phyloP scores from a whole-genome alignment of 2,113 vertebrate species.

The Dasypus novemcinctus region DNA sequence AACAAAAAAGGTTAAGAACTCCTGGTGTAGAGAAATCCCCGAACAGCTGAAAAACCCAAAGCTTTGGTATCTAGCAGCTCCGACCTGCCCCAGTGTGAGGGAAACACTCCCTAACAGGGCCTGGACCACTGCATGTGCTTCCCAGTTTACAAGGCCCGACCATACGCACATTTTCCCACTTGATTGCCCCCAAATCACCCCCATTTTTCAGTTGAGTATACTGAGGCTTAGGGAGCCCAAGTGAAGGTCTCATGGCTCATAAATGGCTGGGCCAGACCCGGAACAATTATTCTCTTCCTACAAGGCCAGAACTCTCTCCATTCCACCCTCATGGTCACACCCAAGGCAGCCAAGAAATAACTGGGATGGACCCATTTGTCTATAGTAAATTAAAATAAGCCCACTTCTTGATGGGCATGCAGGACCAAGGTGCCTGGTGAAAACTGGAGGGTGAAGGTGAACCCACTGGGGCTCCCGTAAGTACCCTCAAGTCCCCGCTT shows the following conservation, averaged over 20 bases:
- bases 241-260: not conserved
- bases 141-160: not conserved
- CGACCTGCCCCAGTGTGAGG: not conserved
- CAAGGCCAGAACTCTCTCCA: not conserved
- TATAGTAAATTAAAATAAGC: not conserved
- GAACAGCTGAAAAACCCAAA: not conserved
- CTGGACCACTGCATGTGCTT: not conserved
- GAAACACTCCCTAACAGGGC: too few relatives aligned
- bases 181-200: too few relatives aligned
- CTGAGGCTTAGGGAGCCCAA: not conserved
- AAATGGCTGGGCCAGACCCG: not conserved
- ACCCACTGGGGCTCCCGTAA: not conserved
- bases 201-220: not conserved
- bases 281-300: not conserved
- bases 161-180: not conserved
- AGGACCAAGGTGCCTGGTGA: not conserved
- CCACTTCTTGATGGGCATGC: not conserved
- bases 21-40: not conserved
- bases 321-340: not conserved
- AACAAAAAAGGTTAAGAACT: too few relatives aligned
- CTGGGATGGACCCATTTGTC: not conserved
- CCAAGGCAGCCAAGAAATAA: not conserved
- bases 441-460: not conserved
- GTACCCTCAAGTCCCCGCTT: not conserved
- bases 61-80: not conserved